phyloP scores from a whole-genome alignment of 1,140 invertebrate genomes.

The Drosophila carrolli region DNA sequence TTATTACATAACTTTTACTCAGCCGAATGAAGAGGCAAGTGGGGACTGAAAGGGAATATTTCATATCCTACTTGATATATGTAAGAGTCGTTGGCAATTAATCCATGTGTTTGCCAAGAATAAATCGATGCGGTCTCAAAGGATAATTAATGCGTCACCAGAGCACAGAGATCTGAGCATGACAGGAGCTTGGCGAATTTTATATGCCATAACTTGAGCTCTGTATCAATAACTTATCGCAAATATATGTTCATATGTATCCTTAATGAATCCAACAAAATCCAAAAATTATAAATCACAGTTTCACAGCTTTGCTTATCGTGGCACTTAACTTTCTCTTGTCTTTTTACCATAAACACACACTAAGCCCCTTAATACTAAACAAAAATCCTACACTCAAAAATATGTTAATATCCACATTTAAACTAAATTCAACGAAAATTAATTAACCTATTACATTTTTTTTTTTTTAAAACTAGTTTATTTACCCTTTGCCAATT shows the following conservation, averaged over 20 bases:
- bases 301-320: neutral
- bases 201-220: neutral
- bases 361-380: neutral
- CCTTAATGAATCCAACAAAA: neutral
- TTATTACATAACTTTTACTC: conserved; percentile 72
- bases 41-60: conserved; percentile 26
- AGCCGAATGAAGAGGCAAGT: neutral
- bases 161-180: conserved; percentile 39
- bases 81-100: conserved; percentile 68
- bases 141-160: conserved; percentile 75
- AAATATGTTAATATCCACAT: too few species aligned
- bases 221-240: neutral
- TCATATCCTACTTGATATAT: conserved; percentile 61
- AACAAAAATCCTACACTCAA: neutral
- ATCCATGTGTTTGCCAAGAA: conserved; percentile 62
- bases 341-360: neutral
- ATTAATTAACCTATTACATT: too few species aligned
- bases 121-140: conserved; percentile 73
- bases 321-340: neutral
- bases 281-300: conserved; percentile 13
- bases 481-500: too few species aligned
- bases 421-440: too few species aligned
- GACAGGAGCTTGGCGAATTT: conserved; percentile 38
- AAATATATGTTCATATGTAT: neutral
- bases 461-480: too few species aligned